Conservation (phyloP, 1,140 invertebrate genomes). For the Heliconius nattereri region DNA sequence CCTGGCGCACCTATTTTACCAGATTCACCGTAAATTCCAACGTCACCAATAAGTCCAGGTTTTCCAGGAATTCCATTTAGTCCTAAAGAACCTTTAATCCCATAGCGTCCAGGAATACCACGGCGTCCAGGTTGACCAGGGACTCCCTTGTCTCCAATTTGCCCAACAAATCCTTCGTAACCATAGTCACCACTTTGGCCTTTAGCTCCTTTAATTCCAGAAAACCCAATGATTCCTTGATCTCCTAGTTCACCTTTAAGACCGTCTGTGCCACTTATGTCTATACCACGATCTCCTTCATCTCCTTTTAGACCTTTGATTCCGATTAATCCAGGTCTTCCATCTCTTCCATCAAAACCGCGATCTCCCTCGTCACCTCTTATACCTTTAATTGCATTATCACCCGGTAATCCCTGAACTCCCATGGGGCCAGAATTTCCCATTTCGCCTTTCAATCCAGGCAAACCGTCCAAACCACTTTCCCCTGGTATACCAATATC, state of each 20-base stretch:
- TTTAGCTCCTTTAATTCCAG: conserved; percentile 64
- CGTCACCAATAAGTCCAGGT: conserved; percentile 80
- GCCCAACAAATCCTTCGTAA: conserved; percentile 53
- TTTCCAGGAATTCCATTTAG: conserved; percentile 67
- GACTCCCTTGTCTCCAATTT: conserved; percentile 69
- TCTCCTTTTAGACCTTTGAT: conserved; percentile 59
- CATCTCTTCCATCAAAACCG: conserved; percentile 61
- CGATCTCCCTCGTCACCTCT: conserved; percentile 74
- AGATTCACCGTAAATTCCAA: conserved; percentile 66
- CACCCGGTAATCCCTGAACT: conserved; percentile 75
- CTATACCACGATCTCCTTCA: conserved; percentile 64
- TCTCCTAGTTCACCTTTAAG: conserved; percentile 80
- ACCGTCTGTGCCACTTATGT: conserved; percentile 69
- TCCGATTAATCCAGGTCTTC: conserved; percentile 55
- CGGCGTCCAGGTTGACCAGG: conserved; percentile 61
- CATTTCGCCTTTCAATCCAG: conserved; percentile 61
- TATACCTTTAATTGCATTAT: conserved; percentile 74
- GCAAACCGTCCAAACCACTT: conserved; percentile 82
- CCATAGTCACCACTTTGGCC: conserved; percentile 69
- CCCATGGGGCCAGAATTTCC: conserved; percentile 53
- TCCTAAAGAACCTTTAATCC: conserved; percentile 64
- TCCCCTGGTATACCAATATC: conserved; percentile 80
- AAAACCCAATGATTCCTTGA: conserved; percentile 76
- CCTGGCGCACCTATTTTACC: conserved; percentile 74
- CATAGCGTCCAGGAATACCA: conserved; percentile 56